Base-by-base conservation (phyloP, 2,113 vertebrate species). In the Asarcornis scutulata region DNA sequence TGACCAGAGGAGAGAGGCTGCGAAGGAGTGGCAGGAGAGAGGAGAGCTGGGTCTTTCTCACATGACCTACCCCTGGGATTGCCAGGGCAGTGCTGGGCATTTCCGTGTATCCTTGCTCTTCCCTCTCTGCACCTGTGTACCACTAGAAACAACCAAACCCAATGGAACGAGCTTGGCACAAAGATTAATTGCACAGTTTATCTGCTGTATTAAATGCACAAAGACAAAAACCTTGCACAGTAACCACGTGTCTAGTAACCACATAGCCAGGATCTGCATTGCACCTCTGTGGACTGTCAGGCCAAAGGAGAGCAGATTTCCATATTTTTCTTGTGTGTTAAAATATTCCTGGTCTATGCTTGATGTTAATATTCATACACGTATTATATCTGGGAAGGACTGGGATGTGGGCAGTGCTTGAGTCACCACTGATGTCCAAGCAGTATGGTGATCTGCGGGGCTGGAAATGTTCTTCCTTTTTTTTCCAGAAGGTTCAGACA, bases 11-110 rank as follows among this genome's bases (percentile, higher is more conserved):
- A 71, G 34, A 17, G 4, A 18, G 26, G 11, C 69, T 58, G n/a
- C 4, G 2, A 17, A 36, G 32, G 2, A 7, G 9, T 36, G 59
- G 7, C 0, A 0, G 66, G 26, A 11, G 22, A 0, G 0, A 9
- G 40, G 7, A 34, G 20, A 42, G 18, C 38, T 83, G 59, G 11
- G 13, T 72, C 17, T 78, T 23, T 38, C 32, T 27, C 3, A 13
- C 14, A 3, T 20, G 1, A 1, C 0, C 13, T 32, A 1, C 36
- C 58, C 56, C 5, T 12, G 53, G 40, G 66, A 25, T 68, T 83
- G 34, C 46, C 72, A 23, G 23, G 40, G 48, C 46, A 32, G 1
- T 4, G 31, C 67, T 72, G n/a, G 23, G 60, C 8, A 22, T 3
- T 83, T 79, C n/a, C 14, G 27, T 0, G 0, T 4, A 2, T 42